phyloP scores from a whole-genome alignment of 2,113 vertebrate genomes.

The Carassius gibelio region DNA sequence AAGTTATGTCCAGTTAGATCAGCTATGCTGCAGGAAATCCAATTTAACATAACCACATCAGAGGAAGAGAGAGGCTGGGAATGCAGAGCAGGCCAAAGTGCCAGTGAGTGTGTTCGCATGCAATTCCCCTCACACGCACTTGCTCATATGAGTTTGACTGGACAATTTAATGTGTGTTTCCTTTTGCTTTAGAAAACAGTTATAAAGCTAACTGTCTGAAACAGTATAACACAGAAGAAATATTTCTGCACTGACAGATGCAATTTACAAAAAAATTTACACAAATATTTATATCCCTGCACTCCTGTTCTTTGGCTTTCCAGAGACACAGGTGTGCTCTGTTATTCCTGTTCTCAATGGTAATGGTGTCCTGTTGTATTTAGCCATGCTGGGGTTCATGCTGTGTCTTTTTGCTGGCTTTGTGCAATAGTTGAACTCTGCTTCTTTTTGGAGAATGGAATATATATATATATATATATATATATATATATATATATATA shows the following conservation, averaged over 20 bases:
- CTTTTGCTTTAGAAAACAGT: neutral
- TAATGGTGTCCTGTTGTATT: slow-evolving; percentile 22
- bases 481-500: too few relatives aligned
- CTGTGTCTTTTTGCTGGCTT: slow-evolving; percentile 11
- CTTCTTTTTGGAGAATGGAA: slow-evolving; percentile 8
- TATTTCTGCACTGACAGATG: neutral
- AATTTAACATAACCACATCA: slow-evolving; percentile 50
- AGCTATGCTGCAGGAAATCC: slow-evolving; percentile 49
- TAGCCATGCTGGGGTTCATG: slow-evolving; percentile 8
- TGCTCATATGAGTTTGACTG: slow-evolving; percentile 10
- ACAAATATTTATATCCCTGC: neutral
- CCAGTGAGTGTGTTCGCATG: neutral
- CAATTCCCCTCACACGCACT: neutral
- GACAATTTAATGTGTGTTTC: neutral
- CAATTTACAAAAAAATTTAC: neutral
- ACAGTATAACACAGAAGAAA: neutral
- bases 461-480: neutral
- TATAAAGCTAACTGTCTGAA: too few relatives aligned
- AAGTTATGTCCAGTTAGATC: slow-evolving; percentile 46
- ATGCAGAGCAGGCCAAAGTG: neutral
- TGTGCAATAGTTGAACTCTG: neutral
- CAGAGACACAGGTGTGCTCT: neutral
- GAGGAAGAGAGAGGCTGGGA: slow-evolving; percentile 17
- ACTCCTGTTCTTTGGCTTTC: neutral
- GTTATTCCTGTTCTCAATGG: neutral